Evolutionary conservation across 1,140 invertebrate species (phyloP).

Genomic region (Drosophila arawakana): DNA sequence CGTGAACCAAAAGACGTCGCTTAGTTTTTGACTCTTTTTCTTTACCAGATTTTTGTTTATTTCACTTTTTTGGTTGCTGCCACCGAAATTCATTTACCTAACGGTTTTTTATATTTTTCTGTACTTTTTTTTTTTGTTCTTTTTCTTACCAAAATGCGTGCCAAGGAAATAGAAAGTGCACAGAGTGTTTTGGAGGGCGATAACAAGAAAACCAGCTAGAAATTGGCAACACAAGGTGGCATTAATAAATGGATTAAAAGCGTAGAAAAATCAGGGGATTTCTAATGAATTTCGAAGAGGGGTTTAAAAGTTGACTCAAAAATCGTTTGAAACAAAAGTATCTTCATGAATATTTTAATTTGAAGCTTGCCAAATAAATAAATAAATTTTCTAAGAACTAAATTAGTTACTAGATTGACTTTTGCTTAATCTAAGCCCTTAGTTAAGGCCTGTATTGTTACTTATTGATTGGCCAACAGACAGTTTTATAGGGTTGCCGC

Average conservation of each 20-base stretch:
- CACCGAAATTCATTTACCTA: conserved; percentile 73
- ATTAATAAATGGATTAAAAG: neutral
- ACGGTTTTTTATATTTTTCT: conserved; percentile 43
- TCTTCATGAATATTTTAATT: too few relatives aligned
- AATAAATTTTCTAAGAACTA: too few relatives aligned
- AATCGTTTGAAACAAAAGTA: too few relatives aligned
- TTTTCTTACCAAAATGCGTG: conserved; percentile 48
- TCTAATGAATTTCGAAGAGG: neutral
- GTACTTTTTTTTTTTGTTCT: conserved; percentile 35
- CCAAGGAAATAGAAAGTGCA: conserved; percentile 65
- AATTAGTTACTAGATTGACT: too few relatives aligned
- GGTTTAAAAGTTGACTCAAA: too few relatives aligned
- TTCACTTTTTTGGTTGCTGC: conserved; percentile 47
- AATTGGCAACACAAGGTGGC: conserved; percentile 8
- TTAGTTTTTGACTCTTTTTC: conserved; percentile 43
- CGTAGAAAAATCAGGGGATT: neutral
- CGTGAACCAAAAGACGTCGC: conserved; percentile 60
- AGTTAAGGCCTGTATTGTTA: neutral
- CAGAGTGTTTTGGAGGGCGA: conserved; percentile 28
- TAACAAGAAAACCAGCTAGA: conserved; percentile 40
- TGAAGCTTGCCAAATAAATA: too few relatives aligned
- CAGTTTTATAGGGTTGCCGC: neutral
- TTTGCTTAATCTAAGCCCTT: neutral
- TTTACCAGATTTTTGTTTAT: conserved; percentile 1
- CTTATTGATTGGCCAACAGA: neutral